A percentile compares a stretch with the other conserved stretches of the same genome.
Conservation (phyloP, 2,888 invertebrate species). For the Pyrrhosoma nymphula region DNA sequence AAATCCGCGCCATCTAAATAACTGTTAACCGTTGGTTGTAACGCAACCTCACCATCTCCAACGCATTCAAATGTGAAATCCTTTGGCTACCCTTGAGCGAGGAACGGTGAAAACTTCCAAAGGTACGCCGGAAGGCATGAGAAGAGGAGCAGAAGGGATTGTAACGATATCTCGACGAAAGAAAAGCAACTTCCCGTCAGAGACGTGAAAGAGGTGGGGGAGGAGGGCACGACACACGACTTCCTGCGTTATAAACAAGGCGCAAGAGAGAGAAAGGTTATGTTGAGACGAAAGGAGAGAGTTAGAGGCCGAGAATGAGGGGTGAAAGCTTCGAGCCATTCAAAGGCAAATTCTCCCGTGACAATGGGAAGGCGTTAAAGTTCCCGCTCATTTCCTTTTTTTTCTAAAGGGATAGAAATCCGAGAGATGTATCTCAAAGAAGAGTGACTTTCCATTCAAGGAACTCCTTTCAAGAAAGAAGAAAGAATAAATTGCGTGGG, state of each 20-base stretch:
- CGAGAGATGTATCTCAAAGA: not conserved
- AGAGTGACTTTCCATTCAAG: not conserved
- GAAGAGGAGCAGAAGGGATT: no score
- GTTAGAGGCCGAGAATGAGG: not conserved
- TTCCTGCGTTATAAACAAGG: conserved; percentile 29
- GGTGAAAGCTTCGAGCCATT: not conserved
- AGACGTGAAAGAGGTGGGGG: not conserved
- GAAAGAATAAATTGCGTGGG: not conserved
- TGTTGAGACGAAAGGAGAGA: no score
- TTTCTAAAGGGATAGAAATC: not conserved
- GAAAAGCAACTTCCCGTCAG: not conserved
- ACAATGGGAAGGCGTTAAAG: conserved; percentile 5
- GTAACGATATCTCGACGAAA: not conserved
- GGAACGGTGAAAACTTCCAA: no score
- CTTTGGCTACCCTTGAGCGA: no score
- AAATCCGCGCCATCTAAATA: no score
- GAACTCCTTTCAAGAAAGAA: not conserved
- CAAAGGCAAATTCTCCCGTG: conserved; percentile 21
- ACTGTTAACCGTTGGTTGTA: no score
- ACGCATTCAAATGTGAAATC: no score
- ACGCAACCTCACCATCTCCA: no score
- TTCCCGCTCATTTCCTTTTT: not conserved
- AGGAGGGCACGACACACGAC: not conserved
- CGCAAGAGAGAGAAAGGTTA: not conserved
- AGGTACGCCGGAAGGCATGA: no score